Conservation (phyloP, 1,140 invertebrate species). For the Rhopalosiphum maidis region DNA sequence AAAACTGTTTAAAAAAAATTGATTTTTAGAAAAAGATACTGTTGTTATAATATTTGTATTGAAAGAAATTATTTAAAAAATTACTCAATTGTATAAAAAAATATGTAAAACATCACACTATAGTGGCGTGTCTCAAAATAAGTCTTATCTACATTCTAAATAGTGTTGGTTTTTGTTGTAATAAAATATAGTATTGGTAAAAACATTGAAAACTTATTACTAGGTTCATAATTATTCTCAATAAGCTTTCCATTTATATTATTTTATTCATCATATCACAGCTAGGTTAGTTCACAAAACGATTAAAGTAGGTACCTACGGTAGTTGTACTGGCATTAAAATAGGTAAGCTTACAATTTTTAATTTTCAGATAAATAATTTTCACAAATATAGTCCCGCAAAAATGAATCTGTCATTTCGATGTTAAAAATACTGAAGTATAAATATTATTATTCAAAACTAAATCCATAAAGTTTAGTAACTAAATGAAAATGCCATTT, state of each 20-base stretch:
- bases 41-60: too few relatives aligned
- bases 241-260: neutral
- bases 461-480: neutral
- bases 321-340: neutral
- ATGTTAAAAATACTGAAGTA: neutral
- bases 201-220: too few relatives aligned
- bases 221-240: neutral
- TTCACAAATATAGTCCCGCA: neutral
- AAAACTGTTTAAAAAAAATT: too few relatives aligned
- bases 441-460: neutral
- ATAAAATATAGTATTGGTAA: neutral
- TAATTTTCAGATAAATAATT: neutral
- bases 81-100: neutral
- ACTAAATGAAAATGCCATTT: neutral
- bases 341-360: neutral
- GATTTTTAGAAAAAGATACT: too few relatives aligned
- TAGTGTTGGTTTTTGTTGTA: too few relatives aligned
- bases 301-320: neutral
- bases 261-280: neutral
- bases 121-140: neutral
- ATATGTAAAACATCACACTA: neutral
- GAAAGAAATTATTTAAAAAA: neutral
- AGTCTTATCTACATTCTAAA: neutral
- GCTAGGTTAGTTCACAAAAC: neutral
- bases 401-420: neutral